A percentile compares a stretch with the other conserved stretches of the same genome.
phyloP scores from a whole-genome alignment of 1,140 invertebrate genomes.

The Papilio polyxenes region DNA sequence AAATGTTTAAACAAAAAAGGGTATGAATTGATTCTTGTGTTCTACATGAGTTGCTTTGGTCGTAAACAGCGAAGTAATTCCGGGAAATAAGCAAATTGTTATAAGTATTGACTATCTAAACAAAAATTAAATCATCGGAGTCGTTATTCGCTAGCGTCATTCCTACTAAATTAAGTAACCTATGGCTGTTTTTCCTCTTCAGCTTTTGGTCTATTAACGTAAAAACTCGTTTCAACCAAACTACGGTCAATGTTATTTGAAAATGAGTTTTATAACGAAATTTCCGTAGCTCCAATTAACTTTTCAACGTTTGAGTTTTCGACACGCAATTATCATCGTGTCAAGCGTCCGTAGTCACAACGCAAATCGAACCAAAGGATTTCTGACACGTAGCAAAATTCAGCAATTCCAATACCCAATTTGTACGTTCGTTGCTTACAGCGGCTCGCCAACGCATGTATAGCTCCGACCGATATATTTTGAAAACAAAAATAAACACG shows the following conservation, averaged over 20 bases:
- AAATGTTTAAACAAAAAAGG: too few species aligned
- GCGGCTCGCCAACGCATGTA: slow-evolving; percentile 45
- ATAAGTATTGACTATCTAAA: too few species aligned
- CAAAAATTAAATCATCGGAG: neutral
- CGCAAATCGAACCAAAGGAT: slow-evolving; percentile 31
- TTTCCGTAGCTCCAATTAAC: slow-evolving; percentile 12
- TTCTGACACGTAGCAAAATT: slow-evolving; percentile 36
- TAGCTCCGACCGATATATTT: slow-evolving; percentile 44
- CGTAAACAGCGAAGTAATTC: too few species aligned
- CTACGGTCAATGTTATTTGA: slow-evolving; percentile 15
- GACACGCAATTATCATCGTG: slow-evolving; percentile 30
- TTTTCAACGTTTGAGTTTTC: slow-evolving; percentile 32
- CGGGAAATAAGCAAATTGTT: too few species aligned
- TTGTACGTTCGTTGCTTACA: slow-evolving; percentile 51
- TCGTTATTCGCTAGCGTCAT: neutral
- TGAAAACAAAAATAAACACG: slow-evolving; percentile 51
- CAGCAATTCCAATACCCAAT: slow-evolving; percentile 45
- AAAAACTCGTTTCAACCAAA: neutral
- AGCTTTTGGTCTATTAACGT: neutral
- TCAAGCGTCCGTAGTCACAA: slow-evolving; percentile 28
- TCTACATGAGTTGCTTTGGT: too few species aligned
- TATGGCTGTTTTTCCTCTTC: neutral
- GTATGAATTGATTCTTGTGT: too few species aligned
- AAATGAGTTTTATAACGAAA: slow-evolving; percentile 26
- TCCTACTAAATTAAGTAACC: neutral